phyloP scores from a whole-genome alignment of 2,797 vertebrate species.

The Eurystomus glaucurus region DNA sequence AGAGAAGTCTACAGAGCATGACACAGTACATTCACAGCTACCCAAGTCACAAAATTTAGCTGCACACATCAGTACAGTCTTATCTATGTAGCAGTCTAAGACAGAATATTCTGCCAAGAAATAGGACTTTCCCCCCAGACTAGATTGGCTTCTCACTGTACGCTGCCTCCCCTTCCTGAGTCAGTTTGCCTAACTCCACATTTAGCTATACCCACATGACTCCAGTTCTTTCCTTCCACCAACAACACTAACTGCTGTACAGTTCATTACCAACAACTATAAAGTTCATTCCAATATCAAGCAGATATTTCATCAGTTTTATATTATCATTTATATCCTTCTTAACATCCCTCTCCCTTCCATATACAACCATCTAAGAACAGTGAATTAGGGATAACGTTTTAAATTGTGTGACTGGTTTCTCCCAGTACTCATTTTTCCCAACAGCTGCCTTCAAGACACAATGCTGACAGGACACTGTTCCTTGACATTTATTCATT shows the following conservation, averaged over 20 bases:
- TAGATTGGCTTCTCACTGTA: background rate
- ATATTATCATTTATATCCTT: background rate
- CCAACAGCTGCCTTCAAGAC: background rate
- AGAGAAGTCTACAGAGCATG: background rate
- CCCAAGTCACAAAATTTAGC: background rate
- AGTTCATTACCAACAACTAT: background rate
- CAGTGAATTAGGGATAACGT: background rate
- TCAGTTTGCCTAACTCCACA: background rate
- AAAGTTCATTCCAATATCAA: background rate
- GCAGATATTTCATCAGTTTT: background rate
- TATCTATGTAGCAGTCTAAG: background rate
- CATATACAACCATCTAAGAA: background rate
- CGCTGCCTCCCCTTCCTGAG: background rate
- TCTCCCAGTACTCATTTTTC: background rate
- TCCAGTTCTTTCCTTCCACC: background rate
- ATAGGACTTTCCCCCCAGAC: background rate
- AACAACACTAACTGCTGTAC: background rate
- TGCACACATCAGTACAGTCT: background rate
- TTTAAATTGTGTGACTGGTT: background rate
- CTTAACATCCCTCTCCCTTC: background rate
- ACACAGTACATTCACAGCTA: background rate
- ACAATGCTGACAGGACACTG: background rate
- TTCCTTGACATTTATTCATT: background rate
- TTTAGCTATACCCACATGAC: background rate
- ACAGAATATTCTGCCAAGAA: background rate